Evolutionary conservation across 2,888 invertebrate genomes (phyloP).

Genomic region (Lasioglossum oenotherae): DNA sequence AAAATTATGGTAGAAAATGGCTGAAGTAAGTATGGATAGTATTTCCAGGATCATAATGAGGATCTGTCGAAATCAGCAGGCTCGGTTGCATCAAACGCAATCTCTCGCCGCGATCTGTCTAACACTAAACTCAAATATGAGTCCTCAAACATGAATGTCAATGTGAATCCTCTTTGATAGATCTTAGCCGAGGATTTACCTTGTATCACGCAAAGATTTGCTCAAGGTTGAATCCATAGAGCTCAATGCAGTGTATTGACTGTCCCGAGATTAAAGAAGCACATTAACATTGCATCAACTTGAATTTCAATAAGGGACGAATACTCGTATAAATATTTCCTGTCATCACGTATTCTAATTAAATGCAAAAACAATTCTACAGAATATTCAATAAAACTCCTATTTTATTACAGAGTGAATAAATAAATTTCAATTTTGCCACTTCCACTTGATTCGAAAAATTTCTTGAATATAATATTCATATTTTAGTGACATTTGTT

Average conservation of each 20-base stretch:
- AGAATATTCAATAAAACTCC: not conserved
- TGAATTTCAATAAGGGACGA: not conserved
- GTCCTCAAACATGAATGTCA: slow-evolving; percentile 35
- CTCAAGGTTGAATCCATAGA: slow-evolving; percentile 8
- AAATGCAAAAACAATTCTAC: not conserved
- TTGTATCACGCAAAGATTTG: slow-evolving; percentile 20
- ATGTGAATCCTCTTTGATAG: slow-evolving; percentile 16
- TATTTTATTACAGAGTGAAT: not conserved
- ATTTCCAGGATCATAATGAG: not conserved
- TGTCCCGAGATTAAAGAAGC: not conserved
- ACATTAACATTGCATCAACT: not conserved
- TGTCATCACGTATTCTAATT: not conserved
- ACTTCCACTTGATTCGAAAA: not conserved
- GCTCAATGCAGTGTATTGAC: slow-evolving; percentile 6
- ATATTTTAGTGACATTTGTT: not conserved
- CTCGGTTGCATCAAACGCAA: slow-evolving; percentile 34
- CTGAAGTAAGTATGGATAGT: not conserved
- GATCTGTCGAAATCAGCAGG: not conserved
- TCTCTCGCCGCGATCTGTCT: slow-evolving; percentile 16
- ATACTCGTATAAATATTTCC: not conserved
- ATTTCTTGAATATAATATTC: not conserved
- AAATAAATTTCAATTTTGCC: not conserved
- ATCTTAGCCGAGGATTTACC: not conserved
- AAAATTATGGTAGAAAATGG: not conserved
- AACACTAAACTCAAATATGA: slow-evolving; percentile 41